Evolutionary conservation across 1,140 invertebrate species (phyloP).

Genomic region (Leptoteleia sp.): DNA sequence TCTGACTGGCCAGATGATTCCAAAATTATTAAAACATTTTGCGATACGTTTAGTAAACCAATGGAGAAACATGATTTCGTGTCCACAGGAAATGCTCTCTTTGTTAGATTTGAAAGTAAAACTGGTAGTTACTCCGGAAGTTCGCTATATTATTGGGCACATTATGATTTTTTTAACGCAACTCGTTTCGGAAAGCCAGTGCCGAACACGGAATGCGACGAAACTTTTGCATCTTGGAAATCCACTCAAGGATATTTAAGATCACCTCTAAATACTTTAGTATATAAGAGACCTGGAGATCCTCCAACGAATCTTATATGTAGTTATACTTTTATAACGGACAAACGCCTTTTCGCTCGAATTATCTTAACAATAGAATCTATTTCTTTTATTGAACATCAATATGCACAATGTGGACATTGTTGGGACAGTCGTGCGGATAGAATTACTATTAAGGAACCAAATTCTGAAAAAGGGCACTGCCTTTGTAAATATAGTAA

Average conservation of each 20-base stretch:
- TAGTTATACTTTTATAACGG: constrained; percentile 91
- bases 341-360: constrained; percentile 88
- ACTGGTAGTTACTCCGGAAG: constrained; percentile 94
- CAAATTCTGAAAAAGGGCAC: constrained; percentile 80
- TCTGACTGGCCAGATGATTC: constrained; percentile 92
- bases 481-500: constrained; percentile 82
- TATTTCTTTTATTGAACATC: constrained; percentile 88
- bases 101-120: constrained; percentile 93
- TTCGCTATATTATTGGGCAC: constrained; percentile 94
- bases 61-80: constrained; percentile 96
- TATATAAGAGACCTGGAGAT: constrained; percentile 88
- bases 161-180: constrained; percentile 96
- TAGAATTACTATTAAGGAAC: constrained; percentile 88
- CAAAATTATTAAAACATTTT: constrained; percentile 94
- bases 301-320: constrained; percentile 87
- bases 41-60: constrained; percentile 93
- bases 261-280: constrained; percentile 91
- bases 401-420: constrained; percentile 88
- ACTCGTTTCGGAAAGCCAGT: constrained; percentile 91
- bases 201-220: constrained; percentile 90
- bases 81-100: constrained; percentile 91
- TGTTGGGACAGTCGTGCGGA: constrained; percentile 92
- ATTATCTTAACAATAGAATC: constrained; percentile 88
- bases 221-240: constrained; percentile 91
- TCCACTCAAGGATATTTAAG: constrained; percentile 86